Percentiles rank a stretch among this genome's conserved stretches.
phyloP scores from a whole-genome alignment of 2,888 invertebrate genomes.

The Erebia aethiops region DNA sequence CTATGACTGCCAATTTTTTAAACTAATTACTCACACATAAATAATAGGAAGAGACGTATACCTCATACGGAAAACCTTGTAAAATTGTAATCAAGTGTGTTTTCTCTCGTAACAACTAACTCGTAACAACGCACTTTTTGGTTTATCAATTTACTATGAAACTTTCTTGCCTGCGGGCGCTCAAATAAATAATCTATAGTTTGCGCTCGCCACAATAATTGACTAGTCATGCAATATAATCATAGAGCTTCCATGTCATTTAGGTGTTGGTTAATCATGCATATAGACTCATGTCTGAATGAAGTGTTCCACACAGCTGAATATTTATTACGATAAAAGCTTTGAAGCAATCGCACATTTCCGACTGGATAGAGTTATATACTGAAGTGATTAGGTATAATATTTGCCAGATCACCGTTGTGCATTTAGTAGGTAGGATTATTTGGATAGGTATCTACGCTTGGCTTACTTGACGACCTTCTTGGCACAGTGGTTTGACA shows the following conservation, averaged over 20 bases:
- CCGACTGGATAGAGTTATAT: constrained; percentile 5
- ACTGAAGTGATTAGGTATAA: neutral
- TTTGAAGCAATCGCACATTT: constrained; percentile 21
- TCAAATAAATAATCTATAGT: neutral
- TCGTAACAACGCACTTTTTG: too few relatives aligned
- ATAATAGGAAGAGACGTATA: too few relatives aligned
- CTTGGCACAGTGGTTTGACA: too few relatives aligned
- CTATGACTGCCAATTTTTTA: too few relatives aligned
- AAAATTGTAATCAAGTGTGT: too few relatives aligned
- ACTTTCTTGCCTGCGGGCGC: neutral
- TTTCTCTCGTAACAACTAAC: too few relatives aligned
- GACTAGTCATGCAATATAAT: constrained; percentile 40
- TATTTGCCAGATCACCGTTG: constrained; percentile 8
- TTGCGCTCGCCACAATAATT: constrained; percentile 15
- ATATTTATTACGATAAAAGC: constrained; percentile 21
- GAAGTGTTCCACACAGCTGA: constrained; percentile 10
- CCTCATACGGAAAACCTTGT: too few relatives aligned
- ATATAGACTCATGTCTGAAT: constrained; percentile 23
- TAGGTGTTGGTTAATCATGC: constrained; percentile 28
- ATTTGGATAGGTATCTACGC: neutral
- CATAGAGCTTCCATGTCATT: constrained; percentile 34
- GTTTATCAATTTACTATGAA: neutral
- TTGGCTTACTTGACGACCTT: neutral
- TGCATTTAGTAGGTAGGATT: neutral
- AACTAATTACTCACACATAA: too few relatives aligned